These are phyloP conservation scores for Cnemophilus loriae DNA, from an alignment of 2,113 vertebrate genomes.

Conservation along the genomic window DNA sequence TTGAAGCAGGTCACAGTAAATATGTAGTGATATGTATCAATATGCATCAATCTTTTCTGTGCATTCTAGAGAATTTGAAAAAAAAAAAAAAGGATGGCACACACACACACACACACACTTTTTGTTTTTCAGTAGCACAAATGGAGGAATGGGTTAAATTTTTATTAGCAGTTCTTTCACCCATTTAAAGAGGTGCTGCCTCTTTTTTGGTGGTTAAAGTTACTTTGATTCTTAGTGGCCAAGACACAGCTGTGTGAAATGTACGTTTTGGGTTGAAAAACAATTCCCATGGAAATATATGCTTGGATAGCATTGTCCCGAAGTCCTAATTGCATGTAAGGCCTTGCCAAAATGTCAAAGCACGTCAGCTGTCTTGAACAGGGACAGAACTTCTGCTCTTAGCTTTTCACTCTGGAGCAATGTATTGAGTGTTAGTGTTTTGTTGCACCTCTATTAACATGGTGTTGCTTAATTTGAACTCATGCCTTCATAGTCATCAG, in stretches of 20 bases:
- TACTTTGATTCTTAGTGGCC: not conserved
- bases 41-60: not conserved
- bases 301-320: not conserved
- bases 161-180: not conserved
- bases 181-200: not conserved
- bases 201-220: not conserved
- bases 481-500: not conserved
- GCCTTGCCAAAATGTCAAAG: not conserved
- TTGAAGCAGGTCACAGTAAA: not conserved
- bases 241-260: not conserved
- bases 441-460: not conserved
- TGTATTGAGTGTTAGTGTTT: not conserved
- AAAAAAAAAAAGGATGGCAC: not conserved
- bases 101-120: accelerated
- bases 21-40: not conserved
- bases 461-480: not conserved
- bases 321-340: not conserved
- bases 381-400: not conserved
- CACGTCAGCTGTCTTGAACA: not conserved
- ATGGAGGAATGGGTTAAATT: not conserved
- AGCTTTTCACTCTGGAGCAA: not conserved
- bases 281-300: not conserved
- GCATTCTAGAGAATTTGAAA: not conserved
- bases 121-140: not conserved
- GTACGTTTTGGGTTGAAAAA: not conserved